Conservation (phyloP, 2,113 vertebrate species). For the Scortum barcoo region DNA sequence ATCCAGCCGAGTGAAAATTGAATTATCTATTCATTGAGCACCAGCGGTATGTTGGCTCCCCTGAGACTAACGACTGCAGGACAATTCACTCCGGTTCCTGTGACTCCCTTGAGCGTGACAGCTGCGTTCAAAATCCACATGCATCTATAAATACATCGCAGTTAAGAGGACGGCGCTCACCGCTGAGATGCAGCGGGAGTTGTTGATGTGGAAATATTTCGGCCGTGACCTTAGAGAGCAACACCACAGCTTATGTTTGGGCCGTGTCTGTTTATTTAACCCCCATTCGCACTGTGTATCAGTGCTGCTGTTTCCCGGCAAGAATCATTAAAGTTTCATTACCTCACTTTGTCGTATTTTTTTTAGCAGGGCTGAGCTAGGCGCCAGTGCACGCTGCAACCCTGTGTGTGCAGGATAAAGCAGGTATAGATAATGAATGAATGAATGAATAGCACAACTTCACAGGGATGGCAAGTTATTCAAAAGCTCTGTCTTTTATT, state of each 20-base stretch:
- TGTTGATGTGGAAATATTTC: not conserved
- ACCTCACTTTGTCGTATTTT: constrained; percentile 32
- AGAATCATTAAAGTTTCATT: constrained; percentile 48
- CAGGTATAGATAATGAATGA: no score
- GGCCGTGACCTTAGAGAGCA: not conserved
- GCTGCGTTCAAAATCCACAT: constrained; percentile 40
- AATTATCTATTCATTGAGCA: constrained; percentile 56
- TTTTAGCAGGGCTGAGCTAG: no score
- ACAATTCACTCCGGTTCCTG: constrained; percentile 43
- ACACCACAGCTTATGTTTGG: not conserved
- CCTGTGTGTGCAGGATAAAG: no score
- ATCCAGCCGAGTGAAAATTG: constrained; percentile 35
- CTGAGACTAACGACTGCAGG: constrained; percentile 23
- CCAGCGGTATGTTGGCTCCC: constrained; percentile 11
- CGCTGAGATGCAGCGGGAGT: not conserved
- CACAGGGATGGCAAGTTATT: not conserved
- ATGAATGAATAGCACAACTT: no score
- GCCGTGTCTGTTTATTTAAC: constrained; percentile 18
- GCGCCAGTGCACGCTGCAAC: no score
- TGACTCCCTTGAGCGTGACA: constrained; percentile 42
- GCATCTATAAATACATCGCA: constrained; percentile 38
- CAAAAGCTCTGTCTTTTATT: not conserved
- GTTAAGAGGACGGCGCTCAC: constrained; percentile 12
- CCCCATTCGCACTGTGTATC: not conserved
- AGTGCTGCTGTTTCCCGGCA: constrained; percentile 15